Base-by-base conservation (phyloP, 2,113 vertebrate genomes). In the Chloropsis cyanopogon region DNA sequence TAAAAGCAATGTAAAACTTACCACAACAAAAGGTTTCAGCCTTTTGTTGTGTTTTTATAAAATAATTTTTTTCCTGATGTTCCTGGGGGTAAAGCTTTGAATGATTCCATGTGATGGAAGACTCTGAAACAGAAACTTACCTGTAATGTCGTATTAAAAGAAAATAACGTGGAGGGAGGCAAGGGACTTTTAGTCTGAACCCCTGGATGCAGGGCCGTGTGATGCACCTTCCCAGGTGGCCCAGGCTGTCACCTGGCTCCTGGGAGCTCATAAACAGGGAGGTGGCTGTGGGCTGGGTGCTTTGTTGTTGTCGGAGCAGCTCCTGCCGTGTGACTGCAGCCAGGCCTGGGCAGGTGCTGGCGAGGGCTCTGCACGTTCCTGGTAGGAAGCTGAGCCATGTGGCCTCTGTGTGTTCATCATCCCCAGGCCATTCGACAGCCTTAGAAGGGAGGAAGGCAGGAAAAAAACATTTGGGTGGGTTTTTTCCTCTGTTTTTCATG, bases 101-200 rank as follows among this genome's bases (percentile, higher is more conserved):
- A 2, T 10, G 11, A 4, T 50, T 28, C 3, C 10, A 41, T n/a
- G 1, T 5, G 9, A 8, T 16, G 37, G 24, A 25, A 47, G 31
- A 21, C 16, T 9, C 15, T 50, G 65, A 70, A 49, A 33, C 24
- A 46, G 20, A 46, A 46, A 33, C 15, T 35, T 31, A 2, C 7
- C 33, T 71, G 29, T 64, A 8, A 22, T 3, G 19, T 11, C 6
- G 4, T 11, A 26, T 39, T 65, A 21, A 42, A 82, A 46, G 29
- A 53, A 78, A 65, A 47, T 1, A 41, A 6, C 0, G 0, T 14
- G 3, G 46, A 41, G 31, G 31, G 47, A 75, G 15, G 4, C 14
- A 14, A 9, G 44, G 14, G 35, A 14, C 9, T 69, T 82, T 1
- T 9, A 52, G 7, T 23, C 0, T 2, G 19, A 42, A 4, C 1